Evolutionary conservation across 2,888 invertebrate genomes (phyloP), one percentile per base, ranked within the genome.

Genomic region (Eudemis profundana): DNA sequence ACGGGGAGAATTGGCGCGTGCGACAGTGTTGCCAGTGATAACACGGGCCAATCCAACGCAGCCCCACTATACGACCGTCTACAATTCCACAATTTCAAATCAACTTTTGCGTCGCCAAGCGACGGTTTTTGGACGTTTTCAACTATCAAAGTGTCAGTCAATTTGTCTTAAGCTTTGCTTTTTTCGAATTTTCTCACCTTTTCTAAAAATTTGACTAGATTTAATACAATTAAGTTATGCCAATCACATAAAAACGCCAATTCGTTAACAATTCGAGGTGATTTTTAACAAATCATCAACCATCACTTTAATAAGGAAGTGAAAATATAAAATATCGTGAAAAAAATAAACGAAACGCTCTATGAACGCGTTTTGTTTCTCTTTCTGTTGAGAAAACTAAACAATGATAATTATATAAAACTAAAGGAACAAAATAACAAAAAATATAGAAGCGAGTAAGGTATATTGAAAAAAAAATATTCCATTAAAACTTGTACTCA

Each of bases 361-460:
- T 81, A 78, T 78, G 78, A 77, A 84, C 82, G 78, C 79, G 82
- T 81, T 83, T 75, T 79, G 74, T 57, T 70, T 69, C 78, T 78
- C 81, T 81, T 83, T 85, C 82, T 86, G 82, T 84, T 78, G 85
- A 79, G 83, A 86, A 76, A 83, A 85, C 82, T 87, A 89, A 91
- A 90, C 87, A 90, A 90, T 89, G 84, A 85, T 85, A 85, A 91
- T 89, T 89, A 61, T 66, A 66, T 66, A 89, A 89, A 87, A 89
- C 88, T 89, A 90, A 90, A 90, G 90, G 90, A 91, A 91, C 89
- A 90, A 90, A 89, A 85, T 87, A 91, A 90, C 88, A 90, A 90
- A 89, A 75, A 89, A 89, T 85, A 90, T 82, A 89, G 82, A 90
- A 85, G 87, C 87, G 89, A 86, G 86, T 87, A 85, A 84, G 85